Percentiles rank a stretch among this genome's conserved stretches.
These are phyloP conservation scores for Heliconius hermathena DNA, from an alignment of 1,140 invertebrate genomes.

Conservation along the genomic window DNA sequence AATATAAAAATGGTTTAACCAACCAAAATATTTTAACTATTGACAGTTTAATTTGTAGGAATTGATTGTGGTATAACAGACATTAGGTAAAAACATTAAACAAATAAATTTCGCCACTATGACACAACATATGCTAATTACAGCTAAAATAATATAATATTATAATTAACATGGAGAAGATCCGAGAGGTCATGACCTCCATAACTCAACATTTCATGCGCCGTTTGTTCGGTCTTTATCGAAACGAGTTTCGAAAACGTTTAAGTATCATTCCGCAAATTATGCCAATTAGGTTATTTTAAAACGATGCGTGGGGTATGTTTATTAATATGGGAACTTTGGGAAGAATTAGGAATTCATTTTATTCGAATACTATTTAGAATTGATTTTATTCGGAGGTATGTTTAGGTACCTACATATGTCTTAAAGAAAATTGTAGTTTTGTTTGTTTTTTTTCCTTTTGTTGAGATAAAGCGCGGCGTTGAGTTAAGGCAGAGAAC, in stretches of 20 bases:
- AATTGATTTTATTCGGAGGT: too few species aligned
- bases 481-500: too few species aligned
- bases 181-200: neutral
- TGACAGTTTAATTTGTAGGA: too few species aligned
- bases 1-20: too few species aligned
- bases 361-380: too few species aligned
- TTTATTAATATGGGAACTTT: neutral
- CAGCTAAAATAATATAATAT: neutral
- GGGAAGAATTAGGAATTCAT: neutral
- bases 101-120: neutral
- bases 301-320: slow-evolving; percentile 2
- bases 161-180: neutral
- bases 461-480: too few species aligned
- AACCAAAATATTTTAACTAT: too few species aligned
- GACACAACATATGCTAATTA: neutral
- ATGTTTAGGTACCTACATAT: too few species aligned
- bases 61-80: too few species aligned
- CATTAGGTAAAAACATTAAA: neutral
- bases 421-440: too few species aligned
- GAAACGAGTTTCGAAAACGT: neutral
- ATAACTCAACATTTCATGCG: slow-evolving; percentile 1
- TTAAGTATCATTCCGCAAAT: neutral
- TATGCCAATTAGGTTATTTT: slow-evolving; percentile 11
- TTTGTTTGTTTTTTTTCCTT: too few species aligned
- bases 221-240: neutral